Base-by-base conservation (phyloP, 2,113 vertebrate genomes). In the Prunella fulvescens region DNA sequence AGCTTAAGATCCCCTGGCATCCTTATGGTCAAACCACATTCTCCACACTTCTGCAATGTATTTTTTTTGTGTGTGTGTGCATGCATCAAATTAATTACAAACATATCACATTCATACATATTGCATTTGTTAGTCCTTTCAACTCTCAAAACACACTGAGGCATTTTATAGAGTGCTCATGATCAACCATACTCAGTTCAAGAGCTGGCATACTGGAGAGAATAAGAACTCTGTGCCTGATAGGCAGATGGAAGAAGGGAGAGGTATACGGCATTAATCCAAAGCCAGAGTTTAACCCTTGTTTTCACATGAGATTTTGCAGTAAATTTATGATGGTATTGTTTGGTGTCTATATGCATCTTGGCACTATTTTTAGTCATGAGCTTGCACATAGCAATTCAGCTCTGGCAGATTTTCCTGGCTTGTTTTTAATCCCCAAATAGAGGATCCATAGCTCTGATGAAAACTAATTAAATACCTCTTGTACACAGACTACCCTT, bases 91-190 rank as follows among this genome's bases (percentile, higher is more conserved):
- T 90, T 94, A 57, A 84, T 95, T 93, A 93, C 72, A 95, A 96
- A 94, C 40, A 5, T 90, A 94, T 61, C 65, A 72, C 66, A 16
- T 66, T 91, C 51, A 78, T 91, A 66, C 78, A 90, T 89, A 92
- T 66, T 90, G 54, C 65, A 93, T 93, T 92, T 94, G 26, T 67
- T 86, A 91, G 56, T 82, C 53, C 85, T 94, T 84, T 92, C 92
- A 90, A 88, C n/a, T 92, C 86, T 96, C 62, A 95, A 95, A 97
- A 78, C 82, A 97, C 56, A 80, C n/a, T 69, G 48, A 78, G 86
- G 17, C 51, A 77, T 94, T 96, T 97, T 90, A 81, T 10, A 64
- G 33, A 16, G n/a, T 7, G 39, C 35, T 79, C 33, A 15, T 57
- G 39, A 84, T 35, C 28, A 81, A 4, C 39, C 26, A 65, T 35